Conservation (phyloP, 2,888 invertebrate species). For the Argyresthia goedartella region DNA sequence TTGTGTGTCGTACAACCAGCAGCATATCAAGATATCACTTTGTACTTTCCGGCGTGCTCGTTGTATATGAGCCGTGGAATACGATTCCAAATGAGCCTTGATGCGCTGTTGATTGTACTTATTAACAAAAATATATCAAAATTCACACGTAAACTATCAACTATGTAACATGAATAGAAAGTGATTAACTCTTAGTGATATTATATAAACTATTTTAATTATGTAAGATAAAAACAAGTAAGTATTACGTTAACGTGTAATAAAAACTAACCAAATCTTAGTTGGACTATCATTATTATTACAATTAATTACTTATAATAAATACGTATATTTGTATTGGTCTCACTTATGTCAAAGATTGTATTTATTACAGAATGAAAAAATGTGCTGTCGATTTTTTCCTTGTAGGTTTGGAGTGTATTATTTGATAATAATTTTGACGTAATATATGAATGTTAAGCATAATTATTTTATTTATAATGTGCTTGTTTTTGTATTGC, state of each 20-base stretch:
- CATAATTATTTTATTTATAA: neutral
- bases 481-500: neutral
- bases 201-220: slow-evolving; percentile 27
- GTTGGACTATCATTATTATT: slow-evolving; percentile 31
- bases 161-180: slow-evolving; percentile 11
- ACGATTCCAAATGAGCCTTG: neutral
- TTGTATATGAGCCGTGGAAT: too few species aligned
- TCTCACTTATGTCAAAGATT: slow-evolving; percentile 65
- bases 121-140: neutral
- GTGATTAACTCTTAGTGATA: slow-evolving; percentile 51
- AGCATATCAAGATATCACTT: too few species aligned
- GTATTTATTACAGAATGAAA: slow-evolving; percentile 27
- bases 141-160: neutral
- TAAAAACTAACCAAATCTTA: slow-evolving; percentile 55
- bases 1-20: too few species aligned
- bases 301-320: slow-evolving; percentile 16
- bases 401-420: neutral
- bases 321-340: slow-evolving; percentile 46
- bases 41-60: too few species aligned
- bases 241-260: slow-evolving; percentile 29
- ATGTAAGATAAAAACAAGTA: slow-evolving; percentile 38
- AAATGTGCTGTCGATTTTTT: neutral
- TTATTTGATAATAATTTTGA: neutral
- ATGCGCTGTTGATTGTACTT: slow-evolving; percentile 6
- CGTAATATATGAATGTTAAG: neutral